A percentile compares a stretch with the other conserved stretches of the same genome.
These are phyloP conservation scores for Brachyhypopomus occidentalis DNA, from an alignment of 2,113 vertebrate species.

Conservation along the genomic window DNA sequence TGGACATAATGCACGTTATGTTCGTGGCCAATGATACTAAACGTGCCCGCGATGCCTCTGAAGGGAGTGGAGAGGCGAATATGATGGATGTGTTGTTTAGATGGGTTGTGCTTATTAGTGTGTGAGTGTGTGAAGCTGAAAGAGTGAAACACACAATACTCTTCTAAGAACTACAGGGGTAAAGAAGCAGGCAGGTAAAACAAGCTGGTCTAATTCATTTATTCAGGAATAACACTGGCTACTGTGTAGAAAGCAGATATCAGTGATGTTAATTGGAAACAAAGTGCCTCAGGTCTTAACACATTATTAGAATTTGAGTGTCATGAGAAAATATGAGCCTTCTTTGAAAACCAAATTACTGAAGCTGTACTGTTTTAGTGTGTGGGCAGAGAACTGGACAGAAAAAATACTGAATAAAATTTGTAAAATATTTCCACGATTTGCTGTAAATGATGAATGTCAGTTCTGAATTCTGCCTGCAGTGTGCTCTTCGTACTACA, in stretches of 20 bases:
- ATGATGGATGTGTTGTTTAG: conserved; percentile 31
- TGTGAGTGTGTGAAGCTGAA: conserved; percentile 4
- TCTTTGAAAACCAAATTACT: background rate
- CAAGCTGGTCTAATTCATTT: too few relatives aligned
- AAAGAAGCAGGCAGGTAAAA: too few relatives aligned
- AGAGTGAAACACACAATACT: too few relatives aligned
- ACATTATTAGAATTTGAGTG: background rate
- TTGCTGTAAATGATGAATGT: background rate
- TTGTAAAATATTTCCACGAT: background rate
- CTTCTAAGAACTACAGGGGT: too few relatives aligned
- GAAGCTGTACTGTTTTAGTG: background rate
- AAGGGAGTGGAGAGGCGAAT: conserved; percentile 16
- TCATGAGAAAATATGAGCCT: background rate
- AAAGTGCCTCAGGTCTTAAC: background rate
- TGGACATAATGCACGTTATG: conserved; percentile 32
- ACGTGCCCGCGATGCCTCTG: background rate
- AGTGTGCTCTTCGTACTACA: too few relatives aligned
- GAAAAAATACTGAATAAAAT: background rate
- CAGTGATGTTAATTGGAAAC: background rate
- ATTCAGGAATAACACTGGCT: too few relatives aligned
- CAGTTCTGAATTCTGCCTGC: background rate
- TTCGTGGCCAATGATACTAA: conserved; percentile 36
- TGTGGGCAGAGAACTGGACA: background rate
- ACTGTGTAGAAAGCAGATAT: too few relatives aligned
- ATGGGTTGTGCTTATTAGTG: conserved; percentile 1